Percentiles rank a stretch among this genome's conserved stretches.
phyloP scores from a whole-genome alignment of 2,797 vertebrate species.

The Corythornis leucogaster region DNA sequence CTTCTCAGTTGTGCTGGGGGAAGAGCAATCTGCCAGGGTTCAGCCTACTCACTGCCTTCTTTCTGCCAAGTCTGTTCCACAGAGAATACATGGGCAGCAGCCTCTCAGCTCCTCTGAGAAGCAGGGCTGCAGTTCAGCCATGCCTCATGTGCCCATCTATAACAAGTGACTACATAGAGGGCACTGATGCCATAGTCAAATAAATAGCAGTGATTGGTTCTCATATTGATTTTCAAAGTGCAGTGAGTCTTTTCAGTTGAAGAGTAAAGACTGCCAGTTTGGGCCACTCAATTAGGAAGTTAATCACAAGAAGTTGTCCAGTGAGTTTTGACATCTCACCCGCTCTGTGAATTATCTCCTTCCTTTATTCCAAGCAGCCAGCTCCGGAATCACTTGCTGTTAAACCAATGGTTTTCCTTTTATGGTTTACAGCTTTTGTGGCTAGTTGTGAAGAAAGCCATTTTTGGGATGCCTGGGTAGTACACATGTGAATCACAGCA shows the following conservation, averaged over 20 bases:
- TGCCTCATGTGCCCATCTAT: fast-evolving
- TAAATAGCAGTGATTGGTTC: not conserved
- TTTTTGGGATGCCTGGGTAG: slow-evolving; percentile 56
- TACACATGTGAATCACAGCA: slow-evolving; percentile 57
- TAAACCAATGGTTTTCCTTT: slow-evolving; percentile 22
- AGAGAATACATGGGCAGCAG: not conserved
- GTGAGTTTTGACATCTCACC: not conserved
- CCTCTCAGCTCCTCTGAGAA: not conserved
- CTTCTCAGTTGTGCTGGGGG: slow-evolving; percentile 19
- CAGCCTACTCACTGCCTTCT: slow-evolving; percentile 37
- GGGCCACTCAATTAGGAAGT: not conserved
- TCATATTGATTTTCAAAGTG: not conserved
- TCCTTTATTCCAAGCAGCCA: not conserved
- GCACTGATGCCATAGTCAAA: not conserved
- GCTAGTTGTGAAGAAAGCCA: slow-evolving; percentile 58
- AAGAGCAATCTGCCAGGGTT: slow-evolving; percentile 37
- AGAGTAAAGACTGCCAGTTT: not conserved
- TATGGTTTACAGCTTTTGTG: slow-evolving; percentile 27
- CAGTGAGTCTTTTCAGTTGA: not conserved
- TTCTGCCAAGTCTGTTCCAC: slow-evolving; percentile 10
- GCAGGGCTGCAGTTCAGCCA: not conserved
- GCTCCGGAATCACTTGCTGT: not conserved
- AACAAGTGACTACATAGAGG: not conserved
- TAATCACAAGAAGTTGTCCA: not conserved
- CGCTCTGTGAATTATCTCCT: not conserved